Percentiles rank a stretch among this genome's conserved stretches.
Conservation (phyloP, 2,797 vertebrate genomes). For the Rhodeus uyekii region DNA sequence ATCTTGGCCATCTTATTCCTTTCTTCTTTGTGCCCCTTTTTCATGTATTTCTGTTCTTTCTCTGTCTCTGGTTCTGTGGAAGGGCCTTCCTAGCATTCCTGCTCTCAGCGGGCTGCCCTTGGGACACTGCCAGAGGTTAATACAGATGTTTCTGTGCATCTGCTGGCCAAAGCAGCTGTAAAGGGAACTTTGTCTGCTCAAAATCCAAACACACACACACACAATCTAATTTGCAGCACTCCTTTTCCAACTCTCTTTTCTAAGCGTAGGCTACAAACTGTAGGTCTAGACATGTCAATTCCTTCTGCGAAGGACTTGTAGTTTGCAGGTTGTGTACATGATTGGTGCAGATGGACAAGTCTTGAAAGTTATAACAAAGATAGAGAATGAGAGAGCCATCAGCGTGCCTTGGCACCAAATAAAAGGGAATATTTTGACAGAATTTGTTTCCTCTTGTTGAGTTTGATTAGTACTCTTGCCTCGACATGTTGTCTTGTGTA, state of each 20-base stretch:
- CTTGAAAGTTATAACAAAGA: conserved; percentile 20
- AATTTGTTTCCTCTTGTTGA: conserved; percentile 48
- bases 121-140: conserved; percentile 90
- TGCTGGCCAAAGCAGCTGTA: conserved; percentile 89
- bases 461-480: conserved; percentile 55
- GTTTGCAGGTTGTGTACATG: conserved; percentile 18
- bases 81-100: conserved; percentile 88
- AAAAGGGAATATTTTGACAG: conserved; percentile 25
- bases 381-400: conserved; percentile 34
- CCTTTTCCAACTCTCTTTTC: conserved; percentile 1
- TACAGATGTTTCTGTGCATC: conserved; percentile 93
- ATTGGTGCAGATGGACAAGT: conserved; percentile 2
- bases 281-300: conserved; percentile 24
- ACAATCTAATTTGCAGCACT: neutral
- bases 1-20: too few species aligned
- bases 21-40: conserved; percentile 42
- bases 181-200: conserved; percentile 86
- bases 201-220: conserved; percentile 70
- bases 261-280: neutral
- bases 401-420: conserved; percentile 31
- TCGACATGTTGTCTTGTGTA: conserved; percentile 52
- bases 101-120: conserved; percentile 81
- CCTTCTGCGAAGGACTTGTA: neutral
- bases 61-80: conserved; percentile 66
- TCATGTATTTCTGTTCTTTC: conserved; percentile 58